Conservation (phyloP, 2,113 vertebrate species). For the Ceuthmochares aereus region DNA sequence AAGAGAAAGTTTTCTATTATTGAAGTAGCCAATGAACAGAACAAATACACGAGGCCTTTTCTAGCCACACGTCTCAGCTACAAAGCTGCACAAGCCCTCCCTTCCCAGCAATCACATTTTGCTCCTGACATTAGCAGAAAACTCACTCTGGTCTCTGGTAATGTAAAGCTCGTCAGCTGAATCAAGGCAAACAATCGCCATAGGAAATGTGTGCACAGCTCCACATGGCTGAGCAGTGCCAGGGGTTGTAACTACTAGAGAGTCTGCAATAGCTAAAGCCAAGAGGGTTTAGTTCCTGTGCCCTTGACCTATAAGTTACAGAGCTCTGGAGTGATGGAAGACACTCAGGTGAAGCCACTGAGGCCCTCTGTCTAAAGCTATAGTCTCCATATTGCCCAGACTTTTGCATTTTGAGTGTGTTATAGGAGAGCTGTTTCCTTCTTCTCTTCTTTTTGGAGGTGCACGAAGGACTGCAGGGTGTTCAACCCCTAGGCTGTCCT, state of each 20-base stretch:
- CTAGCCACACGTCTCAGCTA: not conserved
- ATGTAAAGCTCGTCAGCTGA: slow-evolving; percentile 38
- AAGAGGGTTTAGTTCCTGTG: not conserved
- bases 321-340: not conserved
- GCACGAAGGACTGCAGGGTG: not conserved
- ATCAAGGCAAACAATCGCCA: slow-evolving; percentile 36
- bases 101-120: not conserved
- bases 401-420: accelerated
- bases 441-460: not conserved
- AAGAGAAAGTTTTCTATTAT: slow-evolving; percentile 47
- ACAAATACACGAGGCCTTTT: not conserved
- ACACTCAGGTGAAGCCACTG: not conserved
- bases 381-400: not conserved
- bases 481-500: not conserved
- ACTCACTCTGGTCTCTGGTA: not conserved
- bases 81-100: not conserved
- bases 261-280: not conserved
- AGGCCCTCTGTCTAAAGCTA: not conserved
- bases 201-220: slow-evolving; percentile 55
- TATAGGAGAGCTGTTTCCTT: accelerated
- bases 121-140: not conserved
- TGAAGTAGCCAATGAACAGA: not conserved
- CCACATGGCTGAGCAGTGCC: slow-evolving; percentile 29
- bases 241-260: not conserved
- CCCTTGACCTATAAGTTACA: slow-evolving; percentile 24